These are phyloP conservation scores for Danio choprae DNA, from an alignment of 2,797 vertebrate genomes.

Conservation along the genomic window DNA sequence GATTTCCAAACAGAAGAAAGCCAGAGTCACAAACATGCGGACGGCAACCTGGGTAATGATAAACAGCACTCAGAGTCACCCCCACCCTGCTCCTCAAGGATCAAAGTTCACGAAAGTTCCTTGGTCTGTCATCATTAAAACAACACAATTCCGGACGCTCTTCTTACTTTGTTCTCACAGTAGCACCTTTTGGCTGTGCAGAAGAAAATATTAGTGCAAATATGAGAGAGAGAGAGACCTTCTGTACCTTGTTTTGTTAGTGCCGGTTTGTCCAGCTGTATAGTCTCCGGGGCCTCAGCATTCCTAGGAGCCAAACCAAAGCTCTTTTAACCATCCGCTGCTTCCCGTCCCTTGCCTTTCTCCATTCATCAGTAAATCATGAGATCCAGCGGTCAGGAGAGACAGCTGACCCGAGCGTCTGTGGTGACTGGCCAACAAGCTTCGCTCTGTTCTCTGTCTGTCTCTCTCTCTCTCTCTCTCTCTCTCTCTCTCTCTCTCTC, in stretches of 20 bases:
- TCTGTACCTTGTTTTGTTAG: slow-evolving; percentile 74
- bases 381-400: slow-evolving; percentile 60
- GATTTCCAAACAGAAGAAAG: slow-evolving; percentile 18
- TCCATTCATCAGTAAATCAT: slow-evolving; percentile 51
- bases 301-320: slow-evolving; percentile 72
- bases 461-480: slow-evolving; percentile 41
- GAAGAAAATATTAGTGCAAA: neutral
- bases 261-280: slow-evolving; percentile 75
- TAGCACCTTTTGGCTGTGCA: neutral
- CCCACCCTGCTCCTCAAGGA: slow-evolving; percentile 59
- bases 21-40: slow-evolving; percentile 7
- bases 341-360: slow-evolving; percentile 63
- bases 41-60: slow-evolving; percentile 55
- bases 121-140: slow-evolving; percentile 36
- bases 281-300: slow-evolving; percentile 72
- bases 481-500: slow-evolving; percentile 55
- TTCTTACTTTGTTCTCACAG: slow-evolving; percentile 1
- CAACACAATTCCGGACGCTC: slow-evolving; percentile 27
- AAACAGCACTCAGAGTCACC: slow-evolving; percentile 58
- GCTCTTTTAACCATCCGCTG: slow-evolving; percentile 65
- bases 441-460: slow-evolving; percentile 69
- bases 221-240: neutral
- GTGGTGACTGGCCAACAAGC: slow-evolving; percentile 73
- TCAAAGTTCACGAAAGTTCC: slow-evolving; percentile 70
- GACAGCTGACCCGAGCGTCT: slow-evolving; percentile 66